Conservation (phyloP, 1,140 invertebrate species). For the Pseudomyrmex concolor region DNA sequence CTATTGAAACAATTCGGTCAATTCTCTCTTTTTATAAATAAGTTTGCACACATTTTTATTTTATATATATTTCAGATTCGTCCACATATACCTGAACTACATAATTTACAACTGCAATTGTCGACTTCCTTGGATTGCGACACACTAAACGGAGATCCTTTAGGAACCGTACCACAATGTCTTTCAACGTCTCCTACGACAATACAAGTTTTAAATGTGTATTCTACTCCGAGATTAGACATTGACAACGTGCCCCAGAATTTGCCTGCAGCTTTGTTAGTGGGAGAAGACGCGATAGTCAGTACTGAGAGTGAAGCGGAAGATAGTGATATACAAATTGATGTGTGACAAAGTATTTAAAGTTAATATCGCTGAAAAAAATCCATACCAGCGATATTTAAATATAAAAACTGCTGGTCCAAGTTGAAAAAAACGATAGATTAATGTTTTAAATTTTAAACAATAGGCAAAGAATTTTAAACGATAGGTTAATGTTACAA, state of each 20-base stretch:
- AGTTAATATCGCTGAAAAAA: constrained; percentile 18
- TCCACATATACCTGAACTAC: constrained; percentile 88
- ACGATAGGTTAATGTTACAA: no score
- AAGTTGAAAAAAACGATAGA: background rate
- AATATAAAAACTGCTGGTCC: background rate
- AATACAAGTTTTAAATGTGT: constrained; percentile 84
- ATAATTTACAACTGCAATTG: constrained; percentile 83
- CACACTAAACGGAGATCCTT: constrained; percentile 78
- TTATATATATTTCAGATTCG: constrained; percentile 85
- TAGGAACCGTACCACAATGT: constrained; percentile 81
- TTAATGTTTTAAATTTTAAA: no score
- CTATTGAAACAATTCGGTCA: no score
- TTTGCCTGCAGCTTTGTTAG: constrained; percentile 83
- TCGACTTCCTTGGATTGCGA: constrained; percentile 82
- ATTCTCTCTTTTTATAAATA: no score
- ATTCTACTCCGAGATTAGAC: constrained; percentile 82
- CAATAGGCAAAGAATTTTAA: no score
- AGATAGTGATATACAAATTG: constrained; percentile 84
- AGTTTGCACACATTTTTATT: background rate
- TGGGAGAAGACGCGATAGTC: constrained; percentile 83
- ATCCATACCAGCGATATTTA: constrained; percentile 30
- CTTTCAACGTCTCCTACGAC: constrained; percentile 82
- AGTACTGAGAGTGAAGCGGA: constrained; percentile 84
- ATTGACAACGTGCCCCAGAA: constrained; percentile 84
- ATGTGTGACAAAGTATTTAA: constrained; percentile 82